Evolutionary conservation across 2,797 vertebrate genomes (phyloP), one percentile per base, ranked within the genome.

Genomic region (Hypotaenidia okinawae): DNA sequence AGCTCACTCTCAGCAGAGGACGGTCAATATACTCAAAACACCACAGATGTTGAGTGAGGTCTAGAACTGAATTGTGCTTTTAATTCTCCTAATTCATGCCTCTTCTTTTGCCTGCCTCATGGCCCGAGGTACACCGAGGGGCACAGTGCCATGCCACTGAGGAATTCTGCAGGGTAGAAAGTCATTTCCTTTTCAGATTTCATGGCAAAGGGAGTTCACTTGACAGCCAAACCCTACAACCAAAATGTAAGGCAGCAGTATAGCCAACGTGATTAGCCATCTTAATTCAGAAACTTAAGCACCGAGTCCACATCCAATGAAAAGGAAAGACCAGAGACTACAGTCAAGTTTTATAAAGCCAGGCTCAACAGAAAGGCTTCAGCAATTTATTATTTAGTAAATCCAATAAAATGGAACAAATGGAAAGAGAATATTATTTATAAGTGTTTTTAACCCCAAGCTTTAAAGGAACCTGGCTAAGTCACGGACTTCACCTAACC

Each of bases 361-460:
- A 37, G 11, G 47, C 47, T 76, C 43, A 90, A 78, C 22, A 73
- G 51, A 91, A 93, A 92, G 78, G 33, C 52, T 73, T 87, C 2
- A 3, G 39, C 27, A 90, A 59, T 86, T 79, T 72, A 51, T 76
- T 59, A 22, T 17, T 86, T 35, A 7, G 72, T 51, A 84, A 89
- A 91, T 59, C 15, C 1, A 85, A 30, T 80, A 39, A 43, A 59
- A 15, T 30, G 28, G 37, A 89, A 67, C 33, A 86, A 87, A 86
- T 19, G 51, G 68, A 94, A 91, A 80, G 4, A 55, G 37, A 87
- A 32, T 37, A 80, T 80, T 67, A 87, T 67, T 93, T 93, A 35
- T 7, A 63, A 67, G 33, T 78, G 64, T 61, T 77, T 92, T 58
- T 54, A 95, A 87, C 51, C 82, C 89, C 66, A 94, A 76, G 18